Percentiles rank a stretch among this genome's conserved stretches.
These are phyloP conservation scores for Achatina immaculata DNA, from an alignment of 1,140 invertebrate species.

Conservation along the genomic window DNA sequence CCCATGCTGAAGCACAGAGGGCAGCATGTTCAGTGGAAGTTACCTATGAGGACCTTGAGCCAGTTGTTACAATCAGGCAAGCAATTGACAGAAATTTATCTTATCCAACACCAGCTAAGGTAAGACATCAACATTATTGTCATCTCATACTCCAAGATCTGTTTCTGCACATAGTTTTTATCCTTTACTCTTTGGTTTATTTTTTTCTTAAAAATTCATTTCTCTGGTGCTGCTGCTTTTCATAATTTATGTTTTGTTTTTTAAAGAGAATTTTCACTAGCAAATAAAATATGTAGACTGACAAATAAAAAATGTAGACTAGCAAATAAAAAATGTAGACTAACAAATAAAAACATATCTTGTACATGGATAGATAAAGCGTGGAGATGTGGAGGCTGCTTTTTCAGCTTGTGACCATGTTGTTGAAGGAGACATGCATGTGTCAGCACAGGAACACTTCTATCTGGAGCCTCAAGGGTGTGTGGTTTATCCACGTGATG, in stretches of 20 bases:
- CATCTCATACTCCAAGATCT: too few relatives aligned
- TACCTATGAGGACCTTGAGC: constrained; percentile 72
- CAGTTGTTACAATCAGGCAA: constrained; percentile 85
- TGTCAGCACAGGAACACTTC: constrained; percentile 96
- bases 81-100: constrained; percentile 55
- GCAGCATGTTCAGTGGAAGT: constrained; percentile 61
- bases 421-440: constrained; percentile 78
- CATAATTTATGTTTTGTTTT: too few relatives aligned
- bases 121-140: too few relatives aligned
- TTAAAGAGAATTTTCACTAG: too few relatives aligned
- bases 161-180: too few relatives aligned
- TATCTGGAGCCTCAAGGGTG: constrained; percentile 88
- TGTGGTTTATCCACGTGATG: constrained; percentile 83
- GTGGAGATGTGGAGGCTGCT: constrained; percentile 79
- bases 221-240: too few relatives aligned
- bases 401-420: constrained; percentile 76
- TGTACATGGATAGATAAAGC: constrained; percentile 51
- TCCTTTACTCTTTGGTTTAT: too few relatives aligned
- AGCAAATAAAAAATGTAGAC: too few relatives aligned
- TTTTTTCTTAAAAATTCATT: too few relatives aligned
- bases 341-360: background rate
- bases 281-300: too few relatives aligned
- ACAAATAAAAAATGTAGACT: too few relatives aligned
- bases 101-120: constrained; percentile 20
- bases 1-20: constrained; percentile 58